These are phyloP conservation scores for Eumaeus atala DNA, from an alignment of 1,140 invertebrate species.

Conservation along the genomic window DNA sequence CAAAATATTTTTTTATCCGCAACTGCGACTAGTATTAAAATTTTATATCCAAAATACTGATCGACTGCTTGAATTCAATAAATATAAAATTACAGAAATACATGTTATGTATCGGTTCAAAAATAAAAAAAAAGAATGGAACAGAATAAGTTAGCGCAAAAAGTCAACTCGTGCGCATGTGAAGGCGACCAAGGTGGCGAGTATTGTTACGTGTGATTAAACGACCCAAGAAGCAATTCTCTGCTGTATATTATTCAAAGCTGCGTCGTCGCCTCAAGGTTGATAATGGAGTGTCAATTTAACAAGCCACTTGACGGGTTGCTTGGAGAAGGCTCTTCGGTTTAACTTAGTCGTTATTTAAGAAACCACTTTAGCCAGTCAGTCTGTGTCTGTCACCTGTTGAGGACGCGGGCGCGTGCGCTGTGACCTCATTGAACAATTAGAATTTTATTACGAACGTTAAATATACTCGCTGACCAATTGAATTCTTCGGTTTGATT, in stretches of 20 bases:
- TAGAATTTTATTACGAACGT: conserved; percentile 53
- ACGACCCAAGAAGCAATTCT: conserved; percentile 28
- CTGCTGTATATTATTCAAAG: conserved; percentile 17
- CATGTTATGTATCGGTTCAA: neutral
- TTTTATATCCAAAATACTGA: too few species aligned
- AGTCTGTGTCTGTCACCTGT: conserved; percentile 52
- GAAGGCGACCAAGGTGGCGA: conserved; percentile 64
- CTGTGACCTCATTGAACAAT: conserved; percentile 37
- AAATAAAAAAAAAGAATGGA: conserved; percentile 30
- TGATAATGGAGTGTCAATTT: conserved; percentile 18
- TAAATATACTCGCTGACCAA: conserved; percentile 42
- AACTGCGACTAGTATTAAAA: too few species aligned
- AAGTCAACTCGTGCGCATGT: conserved; percentile 62
- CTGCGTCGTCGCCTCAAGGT: conserved; percentile 19
- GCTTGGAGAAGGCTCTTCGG: conserved; percentile 55
- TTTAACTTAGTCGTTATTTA: conserved; percentile 44
- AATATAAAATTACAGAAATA: too few species aligned
- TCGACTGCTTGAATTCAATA: too few species aligned
- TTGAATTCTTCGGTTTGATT: conserved; percentile 48
- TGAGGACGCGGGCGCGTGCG: conserved; percentile 38
- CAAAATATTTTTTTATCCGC: too few species aligned
- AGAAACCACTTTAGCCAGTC: conserved; percentile 49
- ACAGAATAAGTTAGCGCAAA: conserved; percentile 50
- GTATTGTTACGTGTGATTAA: conserved; percentile 25
- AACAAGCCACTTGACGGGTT: conserved; percentile 40